phyloP scores from a whole-genome alignment of 2,888 invertebrate species.

The Nebria brevicollis region DNA sequence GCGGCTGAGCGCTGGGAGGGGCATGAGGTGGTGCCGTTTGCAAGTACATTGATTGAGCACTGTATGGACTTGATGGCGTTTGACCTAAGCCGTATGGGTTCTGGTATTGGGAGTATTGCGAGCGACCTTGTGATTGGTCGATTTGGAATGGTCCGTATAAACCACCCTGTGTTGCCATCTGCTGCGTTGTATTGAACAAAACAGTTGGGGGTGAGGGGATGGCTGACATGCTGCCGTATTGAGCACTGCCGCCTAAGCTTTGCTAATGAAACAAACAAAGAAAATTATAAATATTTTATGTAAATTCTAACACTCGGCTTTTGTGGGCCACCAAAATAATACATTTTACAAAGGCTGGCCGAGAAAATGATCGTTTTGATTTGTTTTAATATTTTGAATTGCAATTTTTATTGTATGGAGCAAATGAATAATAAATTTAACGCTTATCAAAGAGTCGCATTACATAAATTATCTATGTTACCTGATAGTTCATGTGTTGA shows the following conservation, averaged over 20 bases:
- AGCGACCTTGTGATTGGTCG: conserved; percentile 75
- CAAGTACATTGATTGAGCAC: conserved; percentile 74
- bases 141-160: conserved; percentile 86
- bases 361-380: neutral
- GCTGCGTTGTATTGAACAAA: conserved; percentile 81
- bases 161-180: conserved; percentile 76
- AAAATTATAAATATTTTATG: neutral
- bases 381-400: too few species aligned
- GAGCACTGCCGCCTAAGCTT: conserved; percentile 64
- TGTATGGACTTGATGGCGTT: conserved; percentile 65
- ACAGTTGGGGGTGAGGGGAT: conserved; percentile 89
- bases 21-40: conserved; percentile 64
- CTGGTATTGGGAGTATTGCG: conserved; percentile 83
- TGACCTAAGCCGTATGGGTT: conserved; percentile 68
- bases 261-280: conserved; percentile 54
- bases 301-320: neutral
- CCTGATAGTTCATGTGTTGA: conserved; percentile 79
- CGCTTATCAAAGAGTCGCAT: too few species aligned
- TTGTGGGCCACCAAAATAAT: neutral
- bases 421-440: too few species aligned
- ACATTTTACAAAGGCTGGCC: neutral
- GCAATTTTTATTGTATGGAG: too few species aligned
- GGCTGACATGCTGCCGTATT: conserved; percentile 82
- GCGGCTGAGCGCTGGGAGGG: conserved; percentile 70
- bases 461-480: conserved; percentile 54